These are phyloP conservation scores for Chaetogeoica ovagalla DNA, from an alignment of 2,888 invertebrate species.

Conservation along the genomic window DNA sequence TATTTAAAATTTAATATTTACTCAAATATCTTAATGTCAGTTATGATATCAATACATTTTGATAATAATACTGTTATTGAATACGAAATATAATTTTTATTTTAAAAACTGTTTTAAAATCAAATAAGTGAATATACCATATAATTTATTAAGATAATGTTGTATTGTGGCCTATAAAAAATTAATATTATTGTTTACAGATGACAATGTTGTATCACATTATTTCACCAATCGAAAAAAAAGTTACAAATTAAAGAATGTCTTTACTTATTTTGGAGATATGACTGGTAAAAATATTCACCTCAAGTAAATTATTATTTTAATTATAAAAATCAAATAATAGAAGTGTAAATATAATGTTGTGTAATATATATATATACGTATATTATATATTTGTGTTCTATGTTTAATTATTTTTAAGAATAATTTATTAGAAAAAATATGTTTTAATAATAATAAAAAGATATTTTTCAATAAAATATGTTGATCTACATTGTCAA, in stretches of 20 bases:
- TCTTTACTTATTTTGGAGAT: slow-evolving; percentile 32
- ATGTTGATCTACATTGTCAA: not conserved
- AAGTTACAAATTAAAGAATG: slow-evolving; percentile 35
- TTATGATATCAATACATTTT: no score
- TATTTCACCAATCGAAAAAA: slow-evolving; percentile 48
- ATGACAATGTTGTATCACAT: slow-evolving; percentile 34
- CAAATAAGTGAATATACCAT: no score
- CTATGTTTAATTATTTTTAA: slow-evolving; percentile 19
- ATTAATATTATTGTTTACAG: slow-evolving; percentile 14
- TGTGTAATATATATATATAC: not conserved
- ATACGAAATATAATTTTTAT: no score
- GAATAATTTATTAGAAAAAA: slow-evolving; percentile 12
- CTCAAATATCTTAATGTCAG: no score
- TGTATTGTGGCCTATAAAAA: no score
- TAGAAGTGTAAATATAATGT: not conserved
- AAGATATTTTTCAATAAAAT: not conserved
- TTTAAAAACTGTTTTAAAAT: no score
- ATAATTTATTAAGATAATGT: no score
- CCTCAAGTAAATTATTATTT: slow-evolving; percentile 3
- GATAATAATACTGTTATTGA: no score
- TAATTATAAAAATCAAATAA: not conserved
- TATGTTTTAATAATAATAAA: slow-evolving; percentile 6
- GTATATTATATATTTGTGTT: not conserved
- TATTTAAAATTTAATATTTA: no score
- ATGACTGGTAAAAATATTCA: slow-evolving; percentile 31